Evolutionary conservation across 1,140 invertebrate species (phyloP).

Genomic region (Mizuhopecten yessoensis): DNA sequence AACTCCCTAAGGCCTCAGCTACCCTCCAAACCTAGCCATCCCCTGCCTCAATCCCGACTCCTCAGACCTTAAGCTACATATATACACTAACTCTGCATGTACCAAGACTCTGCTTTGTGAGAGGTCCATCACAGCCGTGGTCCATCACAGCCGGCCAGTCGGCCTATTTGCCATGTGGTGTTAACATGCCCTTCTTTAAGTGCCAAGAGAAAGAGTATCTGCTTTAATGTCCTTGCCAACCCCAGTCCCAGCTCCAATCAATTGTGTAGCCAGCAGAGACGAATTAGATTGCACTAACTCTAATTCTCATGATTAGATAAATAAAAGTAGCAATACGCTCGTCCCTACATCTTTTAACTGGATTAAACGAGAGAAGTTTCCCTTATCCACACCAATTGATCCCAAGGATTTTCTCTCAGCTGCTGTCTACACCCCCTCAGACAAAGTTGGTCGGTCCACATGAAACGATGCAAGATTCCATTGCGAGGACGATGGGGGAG

Average conservation of each 20-base stretch:
- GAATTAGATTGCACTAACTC: constrained; percentile 35
- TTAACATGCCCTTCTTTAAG: neutral
- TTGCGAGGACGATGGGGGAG: neutral
- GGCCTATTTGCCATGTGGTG: neutral
- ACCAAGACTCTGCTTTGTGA: too few species aligned
- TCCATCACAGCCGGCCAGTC: neutral
- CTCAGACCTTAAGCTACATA: too few species aligned
- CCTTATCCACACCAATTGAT: constrained; percentile 5
- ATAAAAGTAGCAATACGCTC: constrained; percentile 27
- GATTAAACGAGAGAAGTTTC: constrained; percentile 35
- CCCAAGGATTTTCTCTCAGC: constrained; percentile 29
- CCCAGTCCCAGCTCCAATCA: neutral
- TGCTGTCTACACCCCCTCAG: neutral
- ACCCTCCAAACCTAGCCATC: too few species aligned
- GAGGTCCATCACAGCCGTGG: too few species aligned
- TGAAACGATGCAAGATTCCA: neutral
- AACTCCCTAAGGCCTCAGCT: too few species aligned
- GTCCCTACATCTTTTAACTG: constrained; percentile 27
- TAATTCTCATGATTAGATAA: constrained; percentile 40
- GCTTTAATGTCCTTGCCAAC: constrained; percentile 3
- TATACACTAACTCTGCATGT: too few species aligned
- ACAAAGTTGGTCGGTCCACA: neutral
- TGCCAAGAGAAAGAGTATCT: neutral
- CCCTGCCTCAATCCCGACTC: too few species aligned
- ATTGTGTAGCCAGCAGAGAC: constrained; percentile 30